A percentile compares a stretch with the other conserved stretches of the same genome.
Conservation (phyloP, 2,888 invertebrate genomes). For the Beris morrisii region DNA sequence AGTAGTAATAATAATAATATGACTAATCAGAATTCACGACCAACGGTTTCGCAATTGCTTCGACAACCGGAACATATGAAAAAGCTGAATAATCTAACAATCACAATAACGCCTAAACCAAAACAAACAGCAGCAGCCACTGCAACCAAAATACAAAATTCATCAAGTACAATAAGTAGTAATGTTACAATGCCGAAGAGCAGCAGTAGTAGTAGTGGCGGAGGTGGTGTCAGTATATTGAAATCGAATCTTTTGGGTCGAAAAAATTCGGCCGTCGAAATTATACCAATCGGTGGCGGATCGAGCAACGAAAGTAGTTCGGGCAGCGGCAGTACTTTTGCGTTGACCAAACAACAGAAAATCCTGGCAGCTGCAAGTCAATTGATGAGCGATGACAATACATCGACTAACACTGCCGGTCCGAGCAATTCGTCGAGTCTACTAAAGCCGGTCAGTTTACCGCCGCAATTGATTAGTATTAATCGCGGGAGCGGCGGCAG, state of each 20-base stretch:
- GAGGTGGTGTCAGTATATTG: conserved; percentile 45
- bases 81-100: conserved; percentile 23
- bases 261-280: conserved; percentile 46
- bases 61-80: conserved; percentile 10
- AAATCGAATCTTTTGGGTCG: conserved; percentile 49
- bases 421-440: conserved; percentile 21
- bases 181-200: conserved; percentile 16
- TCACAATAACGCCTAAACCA: conserved; percentile 46
- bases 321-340: not conserved
- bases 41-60: not conserved
- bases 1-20: not conserved
- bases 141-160: conserved; percentile 37
- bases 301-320: not conserved
- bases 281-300: conserved; percentile 45
- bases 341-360: conserved; percentile 51
- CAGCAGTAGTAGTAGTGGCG: conserved; percentile 38
- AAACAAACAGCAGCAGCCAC: conserved; percentile 25
- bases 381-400: conserved; percentile 45
- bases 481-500: conserved; percentile 22
- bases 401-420: conserved; percentile 18
- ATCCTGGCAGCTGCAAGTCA: conserved; percentile 51
- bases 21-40: not conserved
- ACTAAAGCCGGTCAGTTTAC: conserved; percentile 40
- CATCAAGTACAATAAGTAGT: conserved; percentile 36
- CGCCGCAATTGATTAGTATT: conserved; percentile 42